These are phyloP conservation scores for Lateolabrax maculatus DNA, from an alignment of 2,797 vertebrate genomes.

Conservation along the genomic window DNA sequence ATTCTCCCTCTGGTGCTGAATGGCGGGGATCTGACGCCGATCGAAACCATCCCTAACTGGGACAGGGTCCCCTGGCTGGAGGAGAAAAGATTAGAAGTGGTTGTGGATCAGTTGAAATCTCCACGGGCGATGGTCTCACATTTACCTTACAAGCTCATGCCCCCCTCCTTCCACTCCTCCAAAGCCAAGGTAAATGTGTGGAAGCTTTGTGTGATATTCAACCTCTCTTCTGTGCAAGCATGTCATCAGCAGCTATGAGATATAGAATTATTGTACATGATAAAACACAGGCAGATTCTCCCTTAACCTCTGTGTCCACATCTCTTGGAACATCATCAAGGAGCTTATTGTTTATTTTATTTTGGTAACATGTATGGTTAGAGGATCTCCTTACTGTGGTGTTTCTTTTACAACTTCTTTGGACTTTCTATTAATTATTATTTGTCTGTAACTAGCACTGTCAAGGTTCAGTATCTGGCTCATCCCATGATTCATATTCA, in stretches of 20 bases:
- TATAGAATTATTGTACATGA: background rate
- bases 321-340: background rate
- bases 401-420: background rate
- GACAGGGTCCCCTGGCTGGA: conserved; percentile 91
- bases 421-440: background rate
- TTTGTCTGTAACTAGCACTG: background rate
- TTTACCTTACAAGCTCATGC: conserved; percentile 86
- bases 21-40: conserved; percentile 85
- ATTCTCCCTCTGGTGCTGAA: conserved; percentile 86
- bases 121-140: conserved; percentile 90
- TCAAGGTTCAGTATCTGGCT: background rate
- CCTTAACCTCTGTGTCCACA: background rate
- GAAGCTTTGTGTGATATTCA: background rate
- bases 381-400: background rate
- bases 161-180: conserved; percentile 82
- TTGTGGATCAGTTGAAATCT: conserved; percentile 69
- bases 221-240: background rate
- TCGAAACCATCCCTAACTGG: conserved; percentile 88
- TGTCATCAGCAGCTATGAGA: background rate
- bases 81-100: conserved; percentile 66
- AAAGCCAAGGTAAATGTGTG: conserved; percentile 88
- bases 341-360: background rate
- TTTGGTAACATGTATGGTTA: background rate
- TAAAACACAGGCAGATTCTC: background rate
- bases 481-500: background rate